Evolutionary conservation across 2,888 invertebrate species (phyloP).

Genomic region (Xanthorhoe designata): DNA sequence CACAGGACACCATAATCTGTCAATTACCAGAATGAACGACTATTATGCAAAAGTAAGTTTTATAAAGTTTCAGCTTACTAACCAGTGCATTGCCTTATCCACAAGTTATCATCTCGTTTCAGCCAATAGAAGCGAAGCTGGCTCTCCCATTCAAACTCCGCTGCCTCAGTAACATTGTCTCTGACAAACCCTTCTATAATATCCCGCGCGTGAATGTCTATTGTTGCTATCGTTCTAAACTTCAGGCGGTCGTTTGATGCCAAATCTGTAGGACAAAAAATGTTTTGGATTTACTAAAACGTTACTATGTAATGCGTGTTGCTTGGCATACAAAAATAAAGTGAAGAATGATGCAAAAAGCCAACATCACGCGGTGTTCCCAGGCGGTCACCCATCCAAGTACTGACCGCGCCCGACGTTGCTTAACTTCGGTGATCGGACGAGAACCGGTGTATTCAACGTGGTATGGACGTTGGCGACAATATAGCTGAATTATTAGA

Average conservation of each 20-base stretch:
- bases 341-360: constrained; percentile 51
- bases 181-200: constrained; percentile 93
- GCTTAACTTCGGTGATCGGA: constrained; percentile 76
- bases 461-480: constrained; percentile 38
- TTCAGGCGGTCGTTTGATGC: constrained; percentile 93
- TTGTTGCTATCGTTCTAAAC: constrained; percentile 94
- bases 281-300: too few relatives aligned
- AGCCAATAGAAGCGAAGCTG: constrained; percentile 97
- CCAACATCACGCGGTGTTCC: constrained; percentile 65
- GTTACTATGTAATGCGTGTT: neutral
- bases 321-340: neutral
- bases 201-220: constrained; percentile 96
- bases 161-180: constrained; percentile 92
- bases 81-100: constrained; percentile 93
- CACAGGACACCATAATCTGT: too few relatives aligned
- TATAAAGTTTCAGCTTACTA: constrained; percentile 2
- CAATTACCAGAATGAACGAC: too few relatives aligned
- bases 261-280: constrained; percentile 79
- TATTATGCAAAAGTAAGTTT: too few relatives aligned
- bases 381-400: constrained; percentile 69
- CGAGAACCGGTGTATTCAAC: constrained; percentile 39
- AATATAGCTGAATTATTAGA: neutral
- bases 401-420: constrained; percentile 78
- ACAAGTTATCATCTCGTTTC: constrained; percentile 91
- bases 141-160: constrained; percentile 97